Conservation (phyloP, 1,140 invertebrate genomes). For the Aphidius ervi region DNA sequence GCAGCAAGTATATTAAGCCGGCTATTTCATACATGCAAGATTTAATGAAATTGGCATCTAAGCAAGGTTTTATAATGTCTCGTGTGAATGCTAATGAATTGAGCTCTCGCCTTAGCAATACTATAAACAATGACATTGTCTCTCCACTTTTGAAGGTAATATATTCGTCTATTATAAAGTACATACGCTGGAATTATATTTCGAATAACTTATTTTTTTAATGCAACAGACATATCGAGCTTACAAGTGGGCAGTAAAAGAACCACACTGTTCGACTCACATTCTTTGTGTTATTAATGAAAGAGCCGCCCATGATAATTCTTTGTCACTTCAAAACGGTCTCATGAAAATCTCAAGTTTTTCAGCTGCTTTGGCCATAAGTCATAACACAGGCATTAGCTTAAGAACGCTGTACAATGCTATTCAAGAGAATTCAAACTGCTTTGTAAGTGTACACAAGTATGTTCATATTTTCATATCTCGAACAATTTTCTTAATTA, state of each 20-base stretch:
- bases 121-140: slow-evolving; percentile 74
- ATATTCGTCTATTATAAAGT: not conserved
- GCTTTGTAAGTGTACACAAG: slow-evolving; percentile 51
- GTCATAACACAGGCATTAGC: slow-evolving; percentile 58
- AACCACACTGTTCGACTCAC: slow-evolving; percentile 69
- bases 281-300: slow-evolving; percentile 72
- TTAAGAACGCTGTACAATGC: slow-evolving; percentile 65
- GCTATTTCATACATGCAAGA: slow-evolving; percentile 68
- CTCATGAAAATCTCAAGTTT: slow-evolving; percentile 71
- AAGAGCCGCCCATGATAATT: slow-evolving; percentile 38
- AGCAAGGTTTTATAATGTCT: slow-evolving; percentile 60
- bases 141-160: slow-evolving; percentile 68
- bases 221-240: slow-evolving; percentile 60
- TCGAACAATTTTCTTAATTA: slow-evolving; percentile 10
- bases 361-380: slow-evolving; percentile 65
- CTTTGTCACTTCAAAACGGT: slow-evolving; percentile 55
- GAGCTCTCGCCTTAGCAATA: slow-evolving; percentile 71
- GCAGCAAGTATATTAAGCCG: slow-evolving; percentile 68
- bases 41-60: slow-evolving; percentile 63
- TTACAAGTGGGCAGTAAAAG: slow-evolving; percentile 65
- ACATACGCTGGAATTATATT: not conserved
- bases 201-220: slow-evolving; percentile 13
- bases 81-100: slow-evolving; percentile 61
- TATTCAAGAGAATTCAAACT: slow-evolving; percentile 58
- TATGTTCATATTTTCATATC: not conserved